phyloP scores from a whole-genome alignment of 2,113 vertebrate genomes.

The Sylvicapra grimmia region DNA sequence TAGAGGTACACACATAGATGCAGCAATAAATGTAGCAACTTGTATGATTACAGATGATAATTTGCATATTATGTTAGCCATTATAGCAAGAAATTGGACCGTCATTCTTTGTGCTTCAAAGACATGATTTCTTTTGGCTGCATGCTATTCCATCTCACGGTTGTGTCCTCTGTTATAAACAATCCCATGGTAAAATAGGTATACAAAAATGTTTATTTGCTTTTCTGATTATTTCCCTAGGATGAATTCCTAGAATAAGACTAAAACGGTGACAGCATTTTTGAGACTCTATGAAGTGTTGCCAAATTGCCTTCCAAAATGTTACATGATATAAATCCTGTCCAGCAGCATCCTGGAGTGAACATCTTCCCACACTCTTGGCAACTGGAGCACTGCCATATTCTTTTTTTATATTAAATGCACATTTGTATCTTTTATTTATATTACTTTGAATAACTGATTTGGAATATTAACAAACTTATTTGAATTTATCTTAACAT shows the following conservation, averaged over 20 bases:
- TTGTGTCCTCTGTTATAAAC: not conserved
- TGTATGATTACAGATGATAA: not conserved
- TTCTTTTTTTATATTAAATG: not conserved
- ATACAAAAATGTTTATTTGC: not conserved
- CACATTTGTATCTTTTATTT: not conserved
- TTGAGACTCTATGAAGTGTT: conserved; percentile 9
- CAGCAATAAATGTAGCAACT: not conserved
- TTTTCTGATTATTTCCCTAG: not conserved
- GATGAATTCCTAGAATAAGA: conserved; percentile 25
- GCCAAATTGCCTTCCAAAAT: not conserved
- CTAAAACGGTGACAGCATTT: not conserved
- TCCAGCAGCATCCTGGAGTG: not conserved
- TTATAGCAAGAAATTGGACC: not conserved
- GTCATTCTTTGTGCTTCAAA: not conserved
- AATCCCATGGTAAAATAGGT: not conserved
- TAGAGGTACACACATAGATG: not conserved
- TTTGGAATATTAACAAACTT: not conserved
- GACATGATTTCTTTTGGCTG: not conserved
- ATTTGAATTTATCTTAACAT: not conserved
- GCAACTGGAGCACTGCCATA: not conserved
- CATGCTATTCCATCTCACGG: not conserved
- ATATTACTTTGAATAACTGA: not conserved
- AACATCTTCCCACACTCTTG: not conserved
- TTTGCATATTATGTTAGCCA: not conserved
- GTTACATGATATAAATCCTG: not conserved